Conservation (phyloP, 1,140 invertebrate genomes). For the Hylyphantes graminicola region DNA sequence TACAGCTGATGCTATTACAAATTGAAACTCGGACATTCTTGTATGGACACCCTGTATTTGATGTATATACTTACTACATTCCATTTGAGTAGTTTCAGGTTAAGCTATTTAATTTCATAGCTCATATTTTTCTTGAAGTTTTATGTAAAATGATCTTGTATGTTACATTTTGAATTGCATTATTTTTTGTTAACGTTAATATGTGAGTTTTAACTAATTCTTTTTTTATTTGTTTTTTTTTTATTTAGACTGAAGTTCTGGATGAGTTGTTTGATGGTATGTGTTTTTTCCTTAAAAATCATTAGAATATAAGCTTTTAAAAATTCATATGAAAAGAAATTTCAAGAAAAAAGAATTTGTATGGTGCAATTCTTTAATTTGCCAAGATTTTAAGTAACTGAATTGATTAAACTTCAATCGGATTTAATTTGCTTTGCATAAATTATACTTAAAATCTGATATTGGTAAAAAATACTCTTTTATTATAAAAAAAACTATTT, state of each 20-base stretch:
- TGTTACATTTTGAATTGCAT: neutral
- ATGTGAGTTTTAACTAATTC: slow-evolving; percentile 7
- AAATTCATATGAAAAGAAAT: neutral
- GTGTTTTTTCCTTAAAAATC: slow-evolving; percentile 58
- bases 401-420: neutral
- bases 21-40: too few relatives aligned
- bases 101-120: too few relatives aligned
- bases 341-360: too few relatives aligned
- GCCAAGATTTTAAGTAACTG: neutral
- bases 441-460: neutral
- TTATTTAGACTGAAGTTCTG: slow-evolving; percentile 75
- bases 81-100: too few relatives aligned
- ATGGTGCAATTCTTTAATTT: too few relatives aligned
- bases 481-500: neutral
- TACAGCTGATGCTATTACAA: too few relatives aligned
- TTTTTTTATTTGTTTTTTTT: neutral
- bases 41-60: too few relatives aligned
- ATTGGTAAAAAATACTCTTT: neutral
- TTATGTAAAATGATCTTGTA: neutral
- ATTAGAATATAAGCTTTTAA: neutral
- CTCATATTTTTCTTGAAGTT: too few relatives aligned
- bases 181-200: neutral
- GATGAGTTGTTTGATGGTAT: slow-evolving; percentile 85
- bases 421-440: neutral
- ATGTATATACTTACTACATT: too few relatives aligned